Conservation (phyloP, 2,797 vertebrate species). For the Catharus ustulatus region DNA sequence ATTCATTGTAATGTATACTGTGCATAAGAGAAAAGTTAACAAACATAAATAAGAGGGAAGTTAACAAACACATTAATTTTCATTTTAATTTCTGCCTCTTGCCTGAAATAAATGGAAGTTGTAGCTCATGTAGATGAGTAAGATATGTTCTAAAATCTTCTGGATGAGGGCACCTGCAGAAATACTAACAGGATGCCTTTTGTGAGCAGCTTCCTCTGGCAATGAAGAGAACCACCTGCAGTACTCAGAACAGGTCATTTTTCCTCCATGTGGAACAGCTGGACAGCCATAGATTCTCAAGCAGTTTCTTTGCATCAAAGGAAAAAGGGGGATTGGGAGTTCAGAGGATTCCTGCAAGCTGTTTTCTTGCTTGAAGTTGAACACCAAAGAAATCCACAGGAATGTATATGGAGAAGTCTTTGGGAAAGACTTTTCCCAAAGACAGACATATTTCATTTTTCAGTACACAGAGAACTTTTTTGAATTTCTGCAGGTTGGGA, state of each 20-base stretch:
- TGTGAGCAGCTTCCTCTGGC: not conserved
- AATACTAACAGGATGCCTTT: not conserved
- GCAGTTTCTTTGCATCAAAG: not conserved
- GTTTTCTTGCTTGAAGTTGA: not conserved
- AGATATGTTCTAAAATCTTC: not conserved
- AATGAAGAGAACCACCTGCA: not conserved
- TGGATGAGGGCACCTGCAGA: not conserved
- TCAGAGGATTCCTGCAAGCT: not conserved
- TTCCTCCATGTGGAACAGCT: not conserved
- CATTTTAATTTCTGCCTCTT: not conserved
- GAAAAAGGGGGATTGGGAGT: not conserved
- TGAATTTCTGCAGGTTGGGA: not conserved
- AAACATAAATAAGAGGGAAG: constrained; percentile 10
- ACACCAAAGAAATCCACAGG: not conserved
- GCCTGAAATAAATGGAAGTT: not conserved
- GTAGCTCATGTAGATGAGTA: not conserved
- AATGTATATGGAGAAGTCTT: not conserved
- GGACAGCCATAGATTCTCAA: not conserved
- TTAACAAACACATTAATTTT: constrained; percentile 41
- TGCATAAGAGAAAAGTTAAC: constrained; percentile 14
- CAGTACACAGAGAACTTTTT: not conserved
- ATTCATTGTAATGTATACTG: constrained; percentile 30
- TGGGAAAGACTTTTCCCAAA: not conserved
- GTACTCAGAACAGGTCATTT: not conserved
- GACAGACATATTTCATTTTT: not conserved